Evolutionary conservation across 2,888 invertebrate genomes (phyloP).

Genomic region (Philonicus albiceps): DNA sequence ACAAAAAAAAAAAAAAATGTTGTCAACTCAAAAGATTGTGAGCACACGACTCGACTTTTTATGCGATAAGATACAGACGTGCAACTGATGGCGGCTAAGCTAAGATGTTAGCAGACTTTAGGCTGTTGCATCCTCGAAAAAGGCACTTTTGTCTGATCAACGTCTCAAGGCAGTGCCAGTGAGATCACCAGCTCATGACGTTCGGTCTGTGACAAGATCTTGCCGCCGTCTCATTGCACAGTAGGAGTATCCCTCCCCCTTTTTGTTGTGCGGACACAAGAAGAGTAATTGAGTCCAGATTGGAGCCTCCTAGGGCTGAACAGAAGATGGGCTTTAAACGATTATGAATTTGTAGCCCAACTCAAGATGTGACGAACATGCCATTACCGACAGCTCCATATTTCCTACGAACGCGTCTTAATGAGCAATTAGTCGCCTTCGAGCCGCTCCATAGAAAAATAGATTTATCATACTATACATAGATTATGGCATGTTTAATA

Average conservation of each 20-base stretch:
- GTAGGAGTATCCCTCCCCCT: not conserved
- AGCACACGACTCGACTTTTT: slow-evolving; percentile 22
- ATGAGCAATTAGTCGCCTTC: slow-evolving; percentile 22
- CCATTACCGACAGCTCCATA: slow-evolving; percentile 8
- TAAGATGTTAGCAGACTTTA: not conserved
- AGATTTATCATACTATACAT: not conserved
- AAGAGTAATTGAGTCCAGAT: slow-evolving; percentile 28
- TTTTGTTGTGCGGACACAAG: slow-evolving; percentile 6
- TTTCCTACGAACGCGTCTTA: slow-evolving; percentile 7
- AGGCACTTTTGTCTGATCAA: not conserved
- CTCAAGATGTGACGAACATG: not conserved
- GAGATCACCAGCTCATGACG: slow-evolving; percentile 27
- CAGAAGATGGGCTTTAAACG: not conserved
- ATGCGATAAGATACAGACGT: not conserved
- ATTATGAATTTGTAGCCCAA: slow-evolving; percentile 1
- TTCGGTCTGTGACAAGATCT: slow-evolving; percentile 3
- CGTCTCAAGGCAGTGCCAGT: slow-evolving; percentile 7
- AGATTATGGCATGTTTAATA: not conserved
- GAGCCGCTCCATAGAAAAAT: not conserved
- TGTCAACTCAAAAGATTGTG: slow-evolving; percentile 25
- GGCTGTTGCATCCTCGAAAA: not conserved
- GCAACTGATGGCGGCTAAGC: not conserved
- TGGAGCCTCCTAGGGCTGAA: not conserved
- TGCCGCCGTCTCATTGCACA: not conserved
- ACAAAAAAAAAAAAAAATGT: slow-evolving; percentile 3